Base-by-base conservation (phyloP, 2,113 vertebrate genomes). In the Epinephelus lanceolatus region DNA sequence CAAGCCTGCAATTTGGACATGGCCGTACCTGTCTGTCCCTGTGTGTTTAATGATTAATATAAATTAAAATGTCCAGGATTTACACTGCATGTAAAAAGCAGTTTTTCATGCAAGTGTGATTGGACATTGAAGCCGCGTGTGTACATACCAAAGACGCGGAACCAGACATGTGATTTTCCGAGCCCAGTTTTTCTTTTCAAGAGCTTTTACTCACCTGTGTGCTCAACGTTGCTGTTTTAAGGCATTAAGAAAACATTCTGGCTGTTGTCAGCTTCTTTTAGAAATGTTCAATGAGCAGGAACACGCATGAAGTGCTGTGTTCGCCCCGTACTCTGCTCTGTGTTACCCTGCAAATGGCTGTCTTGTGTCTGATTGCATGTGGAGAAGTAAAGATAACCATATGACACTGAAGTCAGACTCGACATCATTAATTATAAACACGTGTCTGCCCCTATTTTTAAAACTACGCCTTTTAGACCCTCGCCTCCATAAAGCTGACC, bases 301-400 rank as follows among this genome's bases (percentile, higher is more conserved):
- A 71, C 82, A 84, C 77, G 69, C 89, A 80, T 21, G 68, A 66
- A 52, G 78, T 45, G 21, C 72, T 14, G 85, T 68, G 25, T 78
- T 76, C 76, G 52, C 56, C 76, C 80, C 8, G 77, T 25, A 52
- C 90, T 81, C 94, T 95, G 95, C 83, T 89, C 85, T 92, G 86
- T 92, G 91, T 92, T 91, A 90, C 90, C 66, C 55, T 74, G 84
- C 80, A 83, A 83, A 88, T 67, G 88, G 84, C 90, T 90, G 94
- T 87, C 93, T 87, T 81, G 88, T 91, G 89, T 89, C 94, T 94
- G 93, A 94, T 95, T 95, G 93, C 92, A 92, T 91, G 90, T 79
- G 81, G 89, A 89, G 84, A 91, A 91, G 88, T 94, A 92, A 95
- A 94, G 94, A 95, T 95, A 95, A 94, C 93, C 95, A 95, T 92